phyloP scores from a whole-genome alignment of 2,797 vertebrate species.

The Sternarchorhynchus goeldii region DNA sequence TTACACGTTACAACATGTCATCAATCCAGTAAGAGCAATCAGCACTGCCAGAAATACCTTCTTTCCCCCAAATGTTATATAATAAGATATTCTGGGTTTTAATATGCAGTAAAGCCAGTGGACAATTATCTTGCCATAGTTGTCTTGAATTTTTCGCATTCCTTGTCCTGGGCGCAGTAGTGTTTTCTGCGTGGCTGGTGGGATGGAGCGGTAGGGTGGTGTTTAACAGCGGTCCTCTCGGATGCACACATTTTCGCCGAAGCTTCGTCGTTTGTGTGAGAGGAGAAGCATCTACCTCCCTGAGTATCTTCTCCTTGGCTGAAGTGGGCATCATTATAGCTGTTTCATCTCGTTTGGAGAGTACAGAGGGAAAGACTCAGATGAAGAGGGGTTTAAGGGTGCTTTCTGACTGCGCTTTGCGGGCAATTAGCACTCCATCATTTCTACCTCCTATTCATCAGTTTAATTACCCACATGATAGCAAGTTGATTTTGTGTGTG shows the following conservation, averaged over 20 bases:
- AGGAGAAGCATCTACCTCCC: conserved; percentile 28
- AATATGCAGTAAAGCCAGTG: too few relatives aligned
- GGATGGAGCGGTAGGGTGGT: too few relatives aligned
- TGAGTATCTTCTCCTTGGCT: conserved; percentile 35
- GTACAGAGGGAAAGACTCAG: conserved; percentile 45
- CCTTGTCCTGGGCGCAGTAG: neutral
- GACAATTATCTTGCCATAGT: neutral
- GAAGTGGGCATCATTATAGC: conserved; percentile 53
- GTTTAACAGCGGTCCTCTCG: conserved; percentile 39
- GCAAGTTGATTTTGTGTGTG: conserved; percentile 52
- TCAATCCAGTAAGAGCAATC: too few relatives aligned
- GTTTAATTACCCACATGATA: conserved; percentile 74
- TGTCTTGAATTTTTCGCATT: neutral
- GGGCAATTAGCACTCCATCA: conserved; percentile 57
- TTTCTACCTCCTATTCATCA: conserved; percentile 66
- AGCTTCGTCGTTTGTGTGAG: conserved; percentile 12
- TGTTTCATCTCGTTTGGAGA: conserved; percentile 52
- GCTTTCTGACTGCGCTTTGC: conserved; percentile 46
- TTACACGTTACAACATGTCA: too few relatives aligned
- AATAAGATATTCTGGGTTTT: too few relatives aligned
- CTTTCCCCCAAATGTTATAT: too few relatives aligned
- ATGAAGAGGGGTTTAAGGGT: conserved; percentile 51
- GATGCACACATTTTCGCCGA: conserved; percentile 33
- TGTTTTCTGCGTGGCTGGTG: conserved; percentile 9
- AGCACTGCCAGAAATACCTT: too few relatives aligned